Evolutionary conservation across 37 sponge, comb jelly and placozoan genomes (phyloP).

Genomic region (Agelas oroides): DNA sequence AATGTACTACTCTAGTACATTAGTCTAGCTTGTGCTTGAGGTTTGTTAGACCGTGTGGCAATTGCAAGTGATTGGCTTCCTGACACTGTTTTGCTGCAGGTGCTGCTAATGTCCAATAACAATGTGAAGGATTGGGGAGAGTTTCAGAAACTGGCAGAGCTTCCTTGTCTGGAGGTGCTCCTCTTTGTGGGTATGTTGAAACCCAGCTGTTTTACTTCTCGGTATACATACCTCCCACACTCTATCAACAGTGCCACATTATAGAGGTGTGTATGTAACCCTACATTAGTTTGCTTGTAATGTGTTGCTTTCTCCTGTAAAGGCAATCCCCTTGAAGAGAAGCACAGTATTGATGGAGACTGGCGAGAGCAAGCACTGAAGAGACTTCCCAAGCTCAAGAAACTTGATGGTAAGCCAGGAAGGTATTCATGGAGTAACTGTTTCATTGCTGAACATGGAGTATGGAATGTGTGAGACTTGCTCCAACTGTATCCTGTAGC

Average conservation of each 20-base stretch:
- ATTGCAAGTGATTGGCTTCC: too few species aligned
- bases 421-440: background rate
- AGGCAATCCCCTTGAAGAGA: conserved; percentile 98
- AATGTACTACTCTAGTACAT: too few species aligned
- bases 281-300: background rate
- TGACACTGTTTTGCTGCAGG: conserved; percentile 42
- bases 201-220: background rate
- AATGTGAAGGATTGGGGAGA: conserved; percentile 98
- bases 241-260: too few species aligned
- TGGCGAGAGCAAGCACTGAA: conserved; percentile 91
- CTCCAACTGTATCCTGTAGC: too few species aligned
- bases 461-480: too few species aligned
- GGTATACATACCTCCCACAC: too few species aligned
- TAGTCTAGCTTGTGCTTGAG: too few species aligned
- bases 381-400: conserved; percentile 90
- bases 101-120: conserved; percentile 98
- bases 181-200: conserved; percentile 88
- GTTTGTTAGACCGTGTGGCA: too few species aligned
- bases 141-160: conserved; percentile 91
- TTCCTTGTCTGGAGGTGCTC: conserved; percentile 86
- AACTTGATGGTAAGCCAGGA: conserved; percentile 88
- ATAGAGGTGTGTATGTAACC: too few species aligned
- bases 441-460: background rate
- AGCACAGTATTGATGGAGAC: conserved; percentile 85
- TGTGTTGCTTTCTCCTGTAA: too few species aligned